These are phyloP conservation scores for Takifugu bimaculatus DNA, from an alignment of 2,113 vertebrate species.

Conservation along the genomic window DNA sequence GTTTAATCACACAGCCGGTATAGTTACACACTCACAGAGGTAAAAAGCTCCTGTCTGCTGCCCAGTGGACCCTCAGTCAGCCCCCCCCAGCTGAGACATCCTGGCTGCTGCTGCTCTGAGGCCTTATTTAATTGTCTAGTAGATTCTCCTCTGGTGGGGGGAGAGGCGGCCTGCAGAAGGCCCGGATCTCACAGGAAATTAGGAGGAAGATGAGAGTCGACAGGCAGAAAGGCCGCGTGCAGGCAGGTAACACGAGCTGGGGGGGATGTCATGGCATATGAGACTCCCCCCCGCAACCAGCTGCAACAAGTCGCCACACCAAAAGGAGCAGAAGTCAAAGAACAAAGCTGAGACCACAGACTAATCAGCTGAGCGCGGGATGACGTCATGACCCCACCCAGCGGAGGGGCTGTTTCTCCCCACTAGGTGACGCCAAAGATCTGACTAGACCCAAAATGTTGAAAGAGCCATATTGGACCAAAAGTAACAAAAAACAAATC, in stretches of 20 bases:
- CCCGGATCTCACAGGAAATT: conserved; percentile 70
- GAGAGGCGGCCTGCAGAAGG: conserved; percentile 77
- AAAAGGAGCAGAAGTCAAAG: conserved; percentile 70
- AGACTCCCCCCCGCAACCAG: conserved; percentile 69
- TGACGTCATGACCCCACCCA: too few species aligned
- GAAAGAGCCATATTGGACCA: too few species aligned
- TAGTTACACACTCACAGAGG: neutral
- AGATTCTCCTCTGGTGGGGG: conserved; percentile 79
- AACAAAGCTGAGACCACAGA: too few species aligned
- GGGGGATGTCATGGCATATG: conserved; percentile 7
- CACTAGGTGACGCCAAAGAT: too few species aligned
- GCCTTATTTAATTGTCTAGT: conserved; percentile 48
- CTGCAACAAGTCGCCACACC: conserved; percentile 62
- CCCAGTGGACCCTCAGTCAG: neutral
- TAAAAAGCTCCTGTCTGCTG: neutral
- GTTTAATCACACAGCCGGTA: neutral
- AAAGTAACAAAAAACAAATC: too few species aligned
- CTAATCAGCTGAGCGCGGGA: neutral
- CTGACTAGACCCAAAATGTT: too few species aligned
- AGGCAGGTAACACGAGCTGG: conserved; percentile 79
- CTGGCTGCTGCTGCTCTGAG: conserved; percentile 9
- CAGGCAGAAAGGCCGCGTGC: conserved; percentile 85
- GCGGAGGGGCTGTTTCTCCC: too few species aligned
- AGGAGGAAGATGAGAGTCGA: conserved; percentile 81
- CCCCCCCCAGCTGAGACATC: conserved; percentile 1